A percentile compares a stretch with the other conserved stretches of the same genome.
Conservation (phyloP, 1,140 invertebrate species). For the Agrilus planipennis region DNA sequence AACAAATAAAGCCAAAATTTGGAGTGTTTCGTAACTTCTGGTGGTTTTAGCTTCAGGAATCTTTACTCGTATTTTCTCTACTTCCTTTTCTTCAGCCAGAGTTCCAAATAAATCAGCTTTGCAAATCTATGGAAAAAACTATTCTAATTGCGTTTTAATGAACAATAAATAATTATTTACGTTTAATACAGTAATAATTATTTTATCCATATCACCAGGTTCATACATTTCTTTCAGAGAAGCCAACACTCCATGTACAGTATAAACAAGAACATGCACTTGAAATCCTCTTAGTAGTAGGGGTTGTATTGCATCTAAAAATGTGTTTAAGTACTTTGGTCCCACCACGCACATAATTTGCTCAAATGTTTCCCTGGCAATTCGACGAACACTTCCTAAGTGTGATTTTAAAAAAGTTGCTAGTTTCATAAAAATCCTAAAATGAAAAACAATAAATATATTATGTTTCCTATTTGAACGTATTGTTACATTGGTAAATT, state of each 20-base stretch:
- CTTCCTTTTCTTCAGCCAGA: slow-evolving; percentile 83
- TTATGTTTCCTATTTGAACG: not conserved
- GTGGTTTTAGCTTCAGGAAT: slow-evolving; percentile 65
- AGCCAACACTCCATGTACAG: slow-evolving; percentile 71
- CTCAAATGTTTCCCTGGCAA: slow-evolving; percentile 75
- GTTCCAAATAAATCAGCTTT: slow-evolving; percentile 80
- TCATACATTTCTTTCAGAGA: slow-evolving; percentile 53
- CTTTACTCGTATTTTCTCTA: slow-evolving; percentile 69
- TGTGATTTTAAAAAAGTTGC: slow-evolving; percentile 82
- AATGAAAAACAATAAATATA: slow-evolving; percentile 29
- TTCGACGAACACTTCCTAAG: slow-evolving; percentile 74
- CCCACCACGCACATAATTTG: slow-evolving; percentile 82
- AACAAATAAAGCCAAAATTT: slow-evolving; percentile 69
- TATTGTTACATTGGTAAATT: slow-evolving; percentile 70
- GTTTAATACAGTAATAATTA: slow-evolving; percentile 67
- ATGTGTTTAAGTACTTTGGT: slow-evolving; percentile 60
- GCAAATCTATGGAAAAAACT: slow-evolving; percentile 44
- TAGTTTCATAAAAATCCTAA: slow-evolving; percentile 77
- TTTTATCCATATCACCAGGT: slow-evolving; percentile 63
- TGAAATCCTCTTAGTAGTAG: slow-evolving; percentile 83
- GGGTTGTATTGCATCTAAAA: slow-evolving; percentile 71
- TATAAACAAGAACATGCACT: slow-evolving; percentile 83
- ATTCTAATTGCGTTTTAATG: not conserved
- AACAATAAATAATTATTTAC: slow-evolving; percentile 34
- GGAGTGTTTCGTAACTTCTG: slow-evolving; percentile 81